Percentiles rank a stretch among this genome's conserved stretches.
Evolutionary conservation across 2,888 invertebrate genomes (phyloP).

Genomic region (Auanema freiburgensis): DNA sequence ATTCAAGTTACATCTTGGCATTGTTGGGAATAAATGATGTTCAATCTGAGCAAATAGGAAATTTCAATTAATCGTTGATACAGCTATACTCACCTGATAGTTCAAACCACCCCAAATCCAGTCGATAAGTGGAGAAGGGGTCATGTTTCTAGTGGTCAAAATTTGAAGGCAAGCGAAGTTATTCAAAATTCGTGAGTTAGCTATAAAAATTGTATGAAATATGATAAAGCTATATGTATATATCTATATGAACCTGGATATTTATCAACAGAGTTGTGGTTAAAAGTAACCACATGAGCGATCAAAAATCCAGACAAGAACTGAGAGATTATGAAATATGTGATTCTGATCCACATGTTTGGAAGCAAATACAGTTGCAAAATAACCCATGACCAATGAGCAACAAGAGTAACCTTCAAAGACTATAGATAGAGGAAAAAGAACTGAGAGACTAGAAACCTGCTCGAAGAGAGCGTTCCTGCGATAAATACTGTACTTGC

Average conservation of each 20-base stretch:
- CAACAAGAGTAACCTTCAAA: conserved; percentile 37
- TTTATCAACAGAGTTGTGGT: conserved; percentile 63
- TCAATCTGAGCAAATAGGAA: conserved; percentile 43
- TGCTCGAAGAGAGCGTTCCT: conserved; percentile 46
- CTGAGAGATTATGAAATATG: conserved; percentile 57
- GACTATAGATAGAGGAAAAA: not conserved
- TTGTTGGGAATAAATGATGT: conserved; percentile 63
- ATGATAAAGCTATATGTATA: too few species aligned
- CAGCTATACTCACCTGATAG: conserved; percentile 42
- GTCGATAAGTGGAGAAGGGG: conserved; percentile 57
- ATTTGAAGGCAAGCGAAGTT: conserved; percentile 63
- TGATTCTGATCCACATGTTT: conserved; percentile 35
- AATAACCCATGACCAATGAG: conserved; percentile 59
- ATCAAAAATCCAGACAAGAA: conserved; percentile 52
- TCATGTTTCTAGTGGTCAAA: conserved; percentile 62
- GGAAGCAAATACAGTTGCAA: conserved; percentile 57
- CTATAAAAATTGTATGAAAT: conserved; percentile 30
- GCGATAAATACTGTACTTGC: conserved; percentile 41
- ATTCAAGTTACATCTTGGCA: conserved; percentile 60
- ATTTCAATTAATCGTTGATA: not conserved
- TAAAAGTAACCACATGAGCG: conserved; percentile 61
- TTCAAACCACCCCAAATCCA: conserved; percentile 64
- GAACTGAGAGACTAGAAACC: conserved; percentile 12
- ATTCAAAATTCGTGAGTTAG: conserved; percentile 57
- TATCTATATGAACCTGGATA: conserved; percentile 55